Base-by-base conservation (phyloP, 2,113 vertebrate genomes). In the Tupaia tana region DNA sequence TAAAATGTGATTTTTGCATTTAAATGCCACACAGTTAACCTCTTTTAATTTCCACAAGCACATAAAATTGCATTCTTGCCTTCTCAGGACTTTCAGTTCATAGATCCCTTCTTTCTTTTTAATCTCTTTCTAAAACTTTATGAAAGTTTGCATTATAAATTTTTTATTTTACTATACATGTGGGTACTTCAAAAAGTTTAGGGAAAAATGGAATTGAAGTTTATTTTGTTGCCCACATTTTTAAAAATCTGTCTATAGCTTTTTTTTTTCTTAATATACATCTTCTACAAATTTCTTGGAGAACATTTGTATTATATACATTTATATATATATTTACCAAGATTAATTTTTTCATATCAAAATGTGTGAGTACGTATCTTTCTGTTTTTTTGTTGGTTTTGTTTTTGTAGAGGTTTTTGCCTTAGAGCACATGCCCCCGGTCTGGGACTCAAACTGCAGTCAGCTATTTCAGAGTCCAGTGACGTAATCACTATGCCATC, bases 21-120 rank as follows among this genome's bases (percentile, higher is more conserved):
- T 94, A 97, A 96, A 97, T 89, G 56, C 74, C 73, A 92, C 82
- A 90, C 64, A 93, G 69, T 97, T 98, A 96, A 80, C 82, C 89
- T 96, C 94, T 95, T 54, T 93, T 97, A 97, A 97, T 98, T 98
- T 96, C 88, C 56, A 92, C 78, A 77, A n/a, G 24, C 87, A 96
- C 54, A 7, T 94, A 97, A 98, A 97, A 96, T 54, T 94, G 73
- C 96, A 43, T 94, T 97, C 64, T 64, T 93, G n/a, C 58, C 15
- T 95, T 97, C 96, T 97, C n/a, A 96, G 9, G 24, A 54, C 75
- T 66, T 96, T 79, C 2, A 71, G 12, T 58, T 96, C 73, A 56
- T 61, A 64, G 2, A 80, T 71, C 9, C 58, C 74, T 20, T 91
- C 96, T 81, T 77, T 73, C 56, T 29, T 20, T 59, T 27, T 97